Evolutionary conservation across 2,797 vertebrate species (phyloP), one percentile per base, ranked within the genome.

Genomic region (Premnoplex brunnescens): DNA sequence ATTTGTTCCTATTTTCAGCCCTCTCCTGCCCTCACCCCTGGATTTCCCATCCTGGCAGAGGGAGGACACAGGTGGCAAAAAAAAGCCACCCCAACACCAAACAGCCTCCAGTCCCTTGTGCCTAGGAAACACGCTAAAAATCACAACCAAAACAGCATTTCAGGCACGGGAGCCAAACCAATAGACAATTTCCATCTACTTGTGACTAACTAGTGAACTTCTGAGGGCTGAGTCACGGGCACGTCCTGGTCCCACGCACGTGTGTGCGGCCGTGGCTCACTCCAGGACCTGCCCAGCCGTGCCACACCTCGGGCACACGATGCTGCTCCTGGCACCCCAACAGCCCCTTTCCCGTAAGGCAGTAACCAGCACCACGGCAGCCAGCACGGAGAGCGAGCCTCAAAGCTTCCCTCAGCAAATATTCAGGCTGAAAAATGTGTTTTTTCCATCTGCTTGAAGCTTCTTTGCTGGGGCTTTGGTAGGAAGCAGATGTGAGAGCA

Each of bases 401-500:
- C 7, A 84, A 63, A 84, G 67, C 73, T 86, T 34, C 79, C 56
- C 85, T 80, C 89, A 28, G 87, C 89, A 92, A 79, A 91, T 58
- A 90, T 26, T 73, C 67, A 22, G 41, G 56, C 85, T 54, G 74
- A 96, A 91, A 91, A 91, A 84, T 52, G 69, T 76, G 59, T 28
- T 88, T 88, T 94, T 90, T 80, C 89, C 95, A 85, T 93, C 89
- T 95, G 85, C 79, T 93, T 2, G 0, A 62, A 93, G 83, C 44
- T 43, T 82, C 68, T 88, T 97, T 85, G 91, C 89, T 16, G 43
- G 48, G 82, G 82, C 52, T 95, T 88, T 89, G 89, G 92, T 95
- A 91, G 91, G 88, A 93, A 94, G 92, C 95, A 96, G 91, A 96
- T 94, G 89, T 92, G 87, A 96, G 88, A 91, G 91, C 89, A 89